Conservation (phyloP, 2,888 invertebrate genomes). For the Dynastes hyllus region DNA sequence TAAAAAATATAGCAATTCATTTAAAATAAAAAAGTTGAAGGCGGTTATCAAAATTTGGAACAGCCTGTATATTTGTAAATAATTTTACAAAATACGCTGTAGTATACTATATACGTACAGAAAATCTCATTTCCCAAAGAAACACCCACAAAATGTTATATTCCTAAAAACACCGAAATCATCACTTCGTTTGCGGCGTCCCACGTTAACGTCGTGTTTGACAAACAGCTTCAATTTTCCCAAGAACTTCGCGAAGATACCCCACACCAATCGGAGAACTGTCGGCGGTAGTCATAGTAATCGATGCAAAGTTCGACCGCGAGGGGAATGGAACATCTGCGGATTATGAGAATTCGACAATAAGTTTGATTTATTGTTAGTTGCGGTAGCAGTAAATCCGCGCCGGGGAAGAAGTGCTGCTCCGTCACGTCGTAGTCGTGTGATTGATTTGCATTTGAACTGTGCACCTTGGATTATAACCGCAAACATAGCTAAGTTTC, state of each 20-base stretch:
- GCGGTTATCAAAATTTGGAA: too few species aligned
- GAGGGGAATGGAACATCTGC: conserved; percentile 17
- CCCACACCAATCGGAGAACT: background rate
- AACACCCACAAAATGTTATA: too few species aligned
- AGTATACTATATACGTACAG: too few species aligned
- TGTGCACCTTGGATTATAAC: background rate
- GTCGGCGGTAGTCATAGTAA: background rate
- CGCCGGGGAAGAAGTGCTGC: background rate
- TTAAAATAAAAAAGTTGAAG: too few species aligned
- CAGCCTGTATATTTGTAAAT: too few species aligned
- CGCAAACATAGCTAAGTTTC: too few species aligned
- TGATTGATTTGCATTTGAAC: conserved; percentile 5
- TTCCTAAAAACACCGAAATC: background rate
- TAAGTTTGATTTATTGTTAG: conserved; percentile 40
- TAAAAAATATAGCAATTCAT: too few species aligned
- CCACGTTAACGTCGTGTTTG: background rate
- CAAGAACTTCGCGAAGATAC: background rate
- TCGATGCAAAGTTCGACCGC: conserved; percentile 30
- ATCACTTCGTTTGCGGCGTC: background rate
- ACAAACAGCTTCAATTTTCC: conserved; percentile 18
- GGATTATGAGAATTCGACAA: conserved; percentile 37
- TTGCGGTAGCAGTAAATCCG: conserved; percentile 20
- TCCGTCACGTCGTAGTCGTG: background rate
- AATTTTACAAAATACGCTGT: too few species aligned
- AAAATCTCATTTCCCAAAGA: too few species aligned